Evolutionary conservation across 2,888 invertebrate species (phyloP).

Genomic region (Spilarctia lutea): DNA sequence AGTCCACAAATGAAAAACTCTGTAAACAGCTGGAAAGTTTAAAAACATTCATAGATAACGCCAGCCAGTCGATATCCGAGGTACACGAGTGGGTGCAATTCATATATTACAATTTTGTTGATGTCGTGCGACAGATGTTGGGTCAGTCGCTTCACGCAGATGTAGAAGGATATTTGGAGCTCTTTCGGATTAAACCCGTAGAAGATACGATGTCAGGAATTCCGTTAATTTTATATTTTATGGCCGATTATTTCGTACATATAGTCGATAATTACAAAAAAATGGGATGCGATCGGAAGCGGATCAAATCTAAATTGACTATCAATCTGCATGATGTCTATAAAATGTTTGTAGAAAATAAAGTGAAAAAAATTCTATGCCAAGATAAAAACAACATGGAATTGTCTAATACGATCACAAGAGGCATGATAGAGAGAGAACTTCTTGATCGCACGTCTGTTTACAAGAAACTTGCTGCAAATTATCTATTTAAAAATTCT

Average conservation of each 20-base stretch:
- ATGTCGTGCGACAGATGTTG: too few species aligned
- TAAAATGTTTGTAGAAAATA: conserved; percentile 32
- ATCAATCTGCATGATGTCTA: conserved; percentile 26
- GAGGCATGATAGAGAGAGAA: conserved; percentile 24
- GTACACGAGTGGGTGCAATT: too few species aligned
- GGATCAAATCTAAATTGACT: conserved; percentile 22
- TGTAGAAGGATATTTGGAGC: neutral
- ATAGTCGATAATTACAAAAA: too few species aligned
- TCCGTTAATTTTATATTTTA: conserved; percentile 34
- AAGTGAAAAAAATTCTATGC: conserved; percentile 29
- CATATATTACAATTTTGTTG: too few species aligned
- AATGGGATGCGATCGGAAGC: neutral
- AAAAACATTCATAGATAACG: too few species aligned
- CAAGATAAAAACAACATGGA: conserved; percentile 35
- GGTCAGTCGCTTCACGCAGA: too few species aligned
- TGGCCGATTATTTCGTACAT: conserved; percentile 21
- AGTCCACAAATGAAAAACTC: too few species aligned
- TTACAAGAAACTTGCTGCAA: conserved; percentile 36
- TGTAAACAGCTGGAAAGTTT: too few species aligned
- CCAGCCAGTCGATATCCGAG: too few species aligned
- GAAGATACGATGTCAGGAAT: conserved; percentile 9
- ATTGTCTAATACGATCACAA: conserved; percentile 22
- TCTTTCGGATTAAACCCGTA: neutral
- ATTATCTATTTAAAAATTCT: conserved; percentile 9
- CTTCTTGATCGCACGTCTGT: conserved; percentile 18